Evolutionary conservation across 2,888 invertebrate genomes (phyloP), one percentile per base, ranked within the genome.

Genomic region (Tachina fera): DNA sequence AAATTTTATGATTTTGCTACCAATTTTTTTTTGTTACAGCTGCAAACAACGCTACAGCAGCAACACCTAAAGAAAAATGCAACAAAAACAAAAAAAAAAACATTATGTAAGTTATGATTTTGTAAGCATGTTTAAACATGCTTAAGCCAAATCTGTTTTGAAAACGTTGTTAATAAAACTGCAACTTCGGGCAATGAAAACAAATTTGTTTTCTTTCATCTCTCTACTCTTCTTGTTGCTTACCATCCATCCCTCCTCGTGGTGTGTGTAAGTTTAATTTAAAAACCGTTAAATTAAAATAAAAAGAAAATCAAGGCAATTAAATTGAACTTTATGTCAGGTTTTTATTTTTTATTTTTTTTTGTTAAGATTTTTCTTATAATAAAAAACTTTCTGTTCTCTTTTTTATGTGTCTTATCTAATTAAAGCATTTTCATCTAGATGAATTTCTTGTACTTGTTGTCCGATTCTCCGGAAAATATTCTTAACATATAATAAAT

Each of bases 1-100:
- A 91, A 91, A 91, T 90, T 91, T 91, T 91, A 91, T 90, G 89
- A 89, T 88, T 83, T 80, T 88, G 91, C 91, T 91, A 91, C 91
- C 91, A 87, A 87, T 79, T 82, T 84, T 80, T 83, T 31, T 80
- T 83, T 31, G 31, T 60, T 68, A 68, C 75, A 84, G 84, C 84
- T 74, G 67, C 72, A 79, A 79, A 70, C 56, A 63, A 39, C n/a
- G n/a, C n/a, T 71, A 61, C 45, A 70, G 63, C 41, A 70, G 76
- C 75, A 60, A 58, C 70, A 82, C 68, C 47, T 39, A 19, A 4
- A 70, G 41, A n/a, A 60, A 77, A 60, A 67, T 19, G 58, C 53
- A 53, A 56, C 11, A 41, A 56, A 45, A 1, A 19, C 39, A 39
- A 39, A 1, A 11, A 58, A 1, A n/a, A 47, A 41, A 58, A 11